Conservation (phyloP, 2,113 vertebrate species). For the Saccopteryx bilineata region DNA sequence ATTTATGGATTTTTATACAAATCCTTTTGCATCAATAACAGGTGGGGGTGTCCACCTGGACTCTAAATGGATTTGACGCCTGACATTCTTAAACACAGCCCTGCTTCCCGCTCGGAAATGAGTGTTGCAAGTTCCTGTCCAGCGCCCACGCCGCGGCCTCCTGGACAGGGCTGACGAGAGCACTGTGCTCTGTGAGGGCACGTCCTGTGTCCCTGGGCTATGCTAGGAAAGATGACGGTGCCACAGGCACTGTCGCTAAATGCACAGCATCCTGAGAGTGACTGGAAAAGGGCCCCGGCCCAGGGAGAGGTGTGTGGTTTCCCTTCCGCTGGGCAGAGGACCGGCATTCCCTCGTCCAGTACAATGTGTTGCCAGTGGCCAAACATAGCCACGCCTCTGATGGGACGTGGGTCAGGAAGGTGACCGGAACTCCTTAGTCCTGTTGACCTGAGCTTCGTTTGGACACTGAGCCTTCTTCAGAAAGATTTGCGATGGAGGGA, state of each 20-base stretch:
- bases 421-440: background rate
- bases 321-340: background rate
- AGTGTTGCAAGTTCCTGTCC: slow-evolving; percentile 75
- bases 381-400: background rate
- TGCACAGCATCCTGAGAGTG: background rate
- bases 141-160: slow-evolving; percentile 75
- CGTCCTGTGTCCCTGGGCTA: slow-evolving; percentile 70
- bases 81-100: slow-evolving; percentile 73
- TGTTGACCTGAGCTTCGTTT: background rate
- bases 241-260: background rate
- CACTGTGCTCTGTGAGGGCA: slow-evolving; percentile 81
- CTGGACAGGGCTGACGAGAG: slow-evolving; percentile 77
- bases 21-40: background rate
- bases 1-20: slow-evolving; percentile 42
- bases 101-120: slow-evolving; percentile 82
- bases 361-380: slow-evolving; percentile 4
- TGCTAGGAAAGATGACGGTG: slow-evolving; percentile 71
- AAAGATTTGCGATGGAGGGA: background rate
- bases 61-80: slow-evolving; percentile 27
- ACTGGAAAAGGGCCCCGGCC: background rate
- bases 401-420: background rate
- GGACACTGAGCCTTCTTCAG: background rate
- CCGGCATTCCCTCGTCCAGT: background rate
- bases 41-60: background rate
- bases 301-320: background rate